Evolutionary conservation across 2,888 invertebrate species (phyloP).

Genomic region (Ectemnius cavifrons): DNA sequence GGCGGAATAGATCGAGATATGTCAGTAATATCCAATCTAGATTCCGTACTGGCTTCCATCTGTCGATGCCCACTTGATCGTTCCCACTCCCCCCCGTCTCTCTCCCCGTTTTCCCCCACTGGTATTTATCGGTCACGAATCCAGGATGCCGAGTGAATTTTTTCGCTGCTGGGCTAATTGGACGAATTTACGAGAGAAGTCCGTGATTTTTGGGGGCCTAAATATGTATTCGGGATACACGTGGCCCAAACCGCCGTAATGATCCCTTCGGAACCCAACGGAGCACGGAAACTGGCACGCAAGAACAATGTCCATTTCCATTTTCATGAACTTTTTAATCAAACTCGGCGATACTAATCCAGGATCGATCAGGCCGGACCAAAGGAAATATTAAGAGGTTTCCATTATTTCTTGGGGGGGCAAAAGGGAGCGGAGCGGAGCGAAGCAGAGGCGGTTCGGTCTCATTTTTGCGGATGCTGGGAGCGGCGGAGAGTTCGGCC

Average conservation of each 20-base stretch:
- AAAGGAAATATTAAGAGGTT: no score
- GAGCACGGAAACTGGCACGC: constrained; percentile 39
- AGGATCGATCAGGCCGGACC: no score
- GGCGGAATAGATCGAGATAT: constrained; percentile 65
- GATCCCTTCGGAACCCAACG: constrained; percentile 19
- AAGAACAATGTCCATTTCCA: constrained; percentile 8
- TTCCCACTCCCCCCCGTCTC: constrained; percentile 43
- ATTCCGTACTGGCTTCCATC: constrained; percentile 61
- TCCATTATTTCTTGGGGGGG: no score
- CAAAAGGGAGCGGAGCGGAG: no score
- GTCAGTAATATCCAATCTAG: constrained; percentile 73
- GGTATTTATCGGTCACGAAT: constrained; percentile 29
- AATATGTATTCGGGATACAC: constrained; percentile 27
- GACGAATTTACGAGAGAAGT: constrained; percentile 69
- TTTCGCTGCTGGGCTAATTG: constrained; percentile 71
- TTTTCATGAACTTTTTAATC: no score
- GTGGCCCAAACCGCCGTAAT: constrained; percentile 5
- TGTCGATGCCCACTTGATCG: constrained; percentile 47
- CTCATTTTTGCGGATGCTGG: no score
- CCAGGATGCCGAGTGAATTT: constrained; percentile 55
- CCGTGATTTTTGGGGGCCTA: constrained; percentile 45
- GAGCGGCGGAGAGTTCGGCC: no score
- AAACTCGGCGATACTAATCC: no score
- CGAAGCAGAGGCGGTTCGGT: no score
- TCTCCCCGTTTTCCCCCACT: not conserved